Conservation (phyloP, 2,888 invertebrate species). For the Heliconius ethilla region DNA sequence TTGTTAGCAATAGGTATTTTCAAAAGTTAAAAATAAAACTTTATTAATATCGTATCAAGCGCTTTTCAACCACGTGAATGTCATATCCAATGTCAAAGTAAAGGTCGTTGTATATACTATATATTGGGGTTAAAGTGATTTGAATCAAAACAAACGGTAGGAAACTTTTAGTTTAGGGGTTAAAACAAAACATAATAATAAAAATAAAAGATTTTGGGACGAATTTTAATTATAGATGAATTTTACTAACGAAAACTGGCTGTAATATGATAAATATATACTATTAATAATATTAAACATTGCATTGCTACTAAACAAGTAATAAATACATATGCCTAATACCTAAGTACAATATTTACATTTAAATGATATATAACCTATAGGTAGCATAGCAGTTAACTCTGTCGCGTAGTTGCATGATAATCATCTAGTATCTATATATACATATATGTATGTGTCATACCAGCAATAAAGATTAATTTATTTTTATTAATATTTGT, state of each 20-base stretch:
- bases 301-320: not conserved
- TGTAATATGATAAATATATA: not conserved
- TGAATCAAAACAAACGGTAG: conserved; percentile 18
- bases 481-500: not conserved
- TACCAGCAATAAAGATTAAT: not conserved
- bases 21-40: not conserved
- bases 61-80: conserved; percentile 50
- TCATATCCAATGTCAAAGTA: conserved; percentile 72
- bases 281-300: not conserved
- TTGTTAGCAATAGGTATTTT: not conserved
- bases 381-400: not conserved
- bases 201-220: not conserved
- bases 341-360: not conserved
- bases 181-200: not conserved
- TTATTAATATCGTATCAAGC: conserved; percentile 50
- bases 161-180: not conserved
- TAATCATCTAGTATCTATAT: not conserved
- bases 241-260: not conserved
- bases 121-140: conserved; percentile 3
- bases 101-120: conserved; percentile 64
- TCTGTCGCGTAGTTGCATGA: not conserved
- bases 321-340: not conserved
- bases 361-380: not conserved
- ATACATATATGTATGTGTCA: not conserved
- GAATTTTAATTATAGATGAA: not conserved